phyloP scores from a whole-genome alignment of 2,113 vertebrate species.

The Protobothrops flavoviridis region DNA sequence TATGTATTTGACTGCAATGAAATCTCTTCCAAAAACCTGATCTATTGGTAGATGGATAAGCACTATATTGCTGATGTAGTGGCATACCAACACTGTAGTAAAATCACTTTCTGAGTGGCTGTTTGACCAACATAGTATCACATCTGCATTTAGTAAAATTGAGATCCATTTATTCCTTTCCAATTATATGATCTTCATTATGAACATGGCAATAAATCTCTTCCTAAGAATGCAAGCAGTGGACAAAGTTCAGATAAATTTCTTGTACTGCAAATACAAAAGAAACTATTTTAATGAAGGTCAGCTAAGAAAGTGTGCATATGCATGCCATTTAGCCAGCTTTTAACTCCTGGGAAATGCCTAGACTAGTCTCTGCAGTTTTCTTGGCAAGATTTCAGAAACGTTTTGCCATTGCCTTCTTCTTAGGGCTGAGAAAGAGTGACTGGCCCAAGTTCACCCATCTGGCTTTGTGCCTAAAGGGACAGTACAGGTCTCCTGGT shows the following conservation, averaged over 20 bases:
- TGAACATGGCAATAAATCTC: background rate
- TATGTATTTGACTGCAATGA: background rate
- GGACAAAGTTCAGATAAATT: background rate
- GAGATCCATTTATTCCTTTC: background rate
- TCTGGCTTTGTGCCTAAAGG: background rate
- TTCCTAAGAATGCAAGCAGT: background rate
- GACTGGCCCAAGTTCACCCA: background rate
- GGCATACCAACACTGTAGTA: background rate
- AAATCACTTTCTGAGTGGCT: background rate
- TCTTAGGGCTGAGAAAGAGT: background rate
- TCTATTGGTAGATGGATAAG: background rate
- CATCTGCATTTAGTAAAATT: background rate
- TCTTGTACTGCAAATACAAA: background rate
- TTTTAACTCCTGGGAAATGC: background rate
- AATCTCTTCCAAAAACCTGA: background rate
- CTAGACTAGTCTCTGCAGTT: background rate
- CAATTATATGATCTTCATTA: background rate
- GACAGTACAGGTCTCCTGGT: background rate
- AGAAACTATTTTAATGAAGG: background rate
- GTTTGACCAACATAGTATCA: background rate
- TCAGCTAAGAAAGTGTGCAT: background rate
- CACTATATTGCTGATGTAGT: background rate
- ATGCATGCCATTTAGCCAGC: background rate
- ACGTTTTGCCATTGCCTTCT: background rate
- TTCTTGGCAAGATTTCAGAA: background rate